Base-by-base conservation (phyloP, 2,888 invertebrate genomes). In the Zonitis immaculata region DNA sequence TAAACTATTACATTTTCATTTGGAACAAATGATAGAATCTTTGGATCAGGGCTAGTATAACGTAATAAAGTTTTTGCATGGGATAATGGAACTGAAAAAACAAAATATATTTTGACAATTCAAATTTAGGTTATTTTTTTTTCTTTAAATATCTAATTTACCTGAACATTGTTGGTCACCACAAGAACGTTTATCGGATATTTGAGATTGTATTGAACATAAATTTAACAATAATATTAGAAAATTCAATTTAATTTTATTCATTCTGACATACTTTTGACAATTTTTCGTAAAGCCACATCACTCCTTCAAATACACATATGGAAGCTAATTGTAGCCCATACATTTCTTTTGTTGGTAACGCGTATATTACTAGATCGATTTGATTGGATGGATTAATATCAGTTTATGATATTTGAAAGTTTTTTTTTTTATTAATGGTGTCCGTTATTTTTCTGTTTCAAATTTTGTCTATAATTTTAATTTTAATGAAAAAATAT, bases 131-230 rank as follows among this genome's bases (percentile, higher is more conserved):
- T 56, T 63, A 65, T 56, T 56, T 59, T 59, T 6, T 12, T 12
- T 11, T 28, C 5, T 6, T 25, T 57, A 53, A 61, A 69, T 70
- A 68, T 68, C 71, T 72, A 69, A 69, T 71, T 73, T 78, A 90
- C 90, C 81, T 75, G 80, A 80, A 75, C 90, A 90, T 71, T 83
- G 75, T 73, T 79, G 75, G 77, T 89, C 84, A 64, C 78, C 86
- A 80, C 90, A 90, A 69, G 81, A 76, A 67, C 86, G 81, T 75
- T 84, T 82, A 71, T 87, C 83, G 50, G 88, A 85, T 67, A 84
- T 76, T 75, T 77, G 74, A 69, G 79, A 66, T 61, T 67, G 61
- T 47, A 62, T 59, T 60, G 56, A 56, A 62, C 61, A 60, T 53
- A 70, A 62, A 65, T 66, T 66, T 67, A 73, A 62, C 50, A 69